These are phyloP conservation scores for Periparus ater DNA, from an alignment of 2,797 vertebrate genomes.

Conservation along the genomic window DNA sequence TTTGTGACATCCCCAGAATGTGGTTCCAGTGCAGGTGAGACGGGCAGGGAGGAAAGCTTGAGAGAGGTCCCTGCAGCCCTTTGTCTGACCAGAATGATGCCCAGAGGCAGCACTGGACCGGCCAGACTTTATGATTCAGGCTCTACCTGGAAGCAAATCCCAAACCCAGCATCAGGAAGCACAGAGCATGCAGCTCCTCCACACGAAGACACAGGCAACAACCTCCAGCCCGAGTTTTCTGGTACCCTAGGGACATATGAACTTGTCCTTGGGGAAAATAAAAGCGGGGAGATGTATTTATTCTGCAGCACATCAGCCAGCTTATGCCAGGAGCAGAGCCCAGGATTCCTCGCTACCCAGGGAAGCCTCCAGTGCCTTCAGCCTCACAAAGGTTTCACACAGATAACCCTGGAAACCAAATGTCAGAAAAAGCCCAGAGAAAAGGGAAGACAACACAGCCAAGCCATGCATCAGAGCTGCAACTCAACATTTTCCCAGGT, in stretches of 20 bases:
- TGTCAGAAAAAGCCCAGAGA: not conserved
- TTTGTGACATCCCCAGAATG: accelerated
- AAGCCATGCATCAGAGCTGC: not conserved
- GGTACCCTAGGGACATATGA: accelerated
- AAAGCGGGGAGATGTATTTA: not conserved
- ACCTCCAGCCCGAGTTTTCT: not conserved
- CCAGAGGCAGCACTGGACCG: not conserved
- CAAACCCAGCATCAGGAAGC: not conserved
- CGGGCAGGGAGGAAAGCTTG: not conserved
- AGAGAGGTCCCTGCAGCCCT: not conserved
- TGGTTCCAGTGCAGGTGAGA: not conserved
- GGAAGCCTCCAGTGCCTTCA: not conserved
- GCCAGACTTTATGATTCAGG: not conserved
- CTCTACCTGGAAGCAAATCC: not conserved
- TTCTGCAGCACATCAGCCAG: not conserved
- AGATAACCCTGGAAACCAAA: not conserved
- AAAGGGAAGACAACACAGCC: not conserved
- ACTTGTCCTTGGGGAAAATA: not conserved
- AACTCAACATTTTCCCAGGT: not conserved
- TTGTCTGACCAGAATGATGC: not conserved
- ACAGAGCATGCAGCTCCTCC: accelerated
- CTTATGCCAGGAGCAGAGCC: not conserved
- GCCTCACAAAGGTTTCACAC: not conserved
- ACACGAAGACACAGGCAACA: not conserved
- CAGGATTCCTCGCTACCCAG: not conserved